These are phyloP conservation scores for Drosophila pseudoobscura DNA, from an alignment of 1,140 invertebrate species.

Conservation along the genomic window DNA sequence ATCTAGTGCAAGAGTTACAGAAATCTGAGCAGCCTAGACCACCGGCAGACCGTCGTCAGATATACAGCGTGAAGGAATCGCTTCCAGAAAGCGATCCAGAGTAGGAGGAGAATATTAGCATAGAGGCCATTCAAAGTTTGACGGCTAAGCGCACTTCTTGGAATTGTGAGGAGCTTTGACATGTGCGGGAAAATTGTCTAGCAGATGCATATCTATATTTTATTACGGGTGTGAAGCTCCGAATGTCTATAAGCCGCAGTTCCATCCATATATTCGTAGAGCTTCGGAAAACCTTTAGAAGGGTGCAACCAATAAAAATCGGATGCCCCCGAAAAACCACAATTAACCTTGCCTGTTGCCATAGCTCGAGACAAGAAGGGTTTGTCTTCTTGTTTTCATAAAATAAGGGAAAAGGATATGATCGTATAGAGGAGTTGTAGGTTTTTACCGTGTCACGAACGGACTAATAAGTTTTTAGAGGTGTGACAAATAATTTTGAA, in stretches of 20 bases:
- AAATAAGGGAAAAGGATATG: neutral
- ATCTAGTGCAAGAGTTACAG: no score
- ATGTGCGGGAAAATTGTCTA: no score
- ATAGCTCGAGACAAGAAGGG: neutral
- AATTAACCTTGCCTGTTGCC: neutral
- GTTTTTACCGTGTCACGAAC: neutral
- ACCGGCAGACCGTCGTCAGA: no score
- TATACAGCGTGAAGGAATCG: no score
- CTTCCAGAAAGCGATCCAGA: no score
- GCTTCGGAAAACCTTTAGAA: slow-evolving; percentile 9
- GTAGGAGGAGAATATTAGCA: no score
- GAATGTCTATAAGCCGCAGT: slow-evolving; percentile 22
- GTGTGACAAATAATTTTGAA: neutral
- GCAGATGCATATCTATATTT: no score
- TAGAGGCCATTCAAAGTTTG: no score
- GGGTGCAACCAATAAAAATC: neutral
- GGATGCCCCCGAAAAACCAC: slow-evolving; percentile 3
- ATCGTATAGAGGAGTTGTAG: neutral
- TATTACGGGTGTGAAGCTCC: slow-evolving; percentile 1
- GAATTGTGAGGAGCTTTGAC: no score
- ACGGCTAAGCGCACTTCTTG: no score
- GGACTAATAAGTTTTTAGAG: slow-evolving; percentile 1
- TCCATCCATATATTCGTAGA: neutral
- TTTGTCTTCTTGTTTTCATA: neutral
- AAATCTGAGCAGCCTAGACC: no score